These are phyloP conservation scores for Rhopalosiphum padi DNA, from an alignment of 1,140 invertebrate species.

Conservation along the genomic window DNA sequence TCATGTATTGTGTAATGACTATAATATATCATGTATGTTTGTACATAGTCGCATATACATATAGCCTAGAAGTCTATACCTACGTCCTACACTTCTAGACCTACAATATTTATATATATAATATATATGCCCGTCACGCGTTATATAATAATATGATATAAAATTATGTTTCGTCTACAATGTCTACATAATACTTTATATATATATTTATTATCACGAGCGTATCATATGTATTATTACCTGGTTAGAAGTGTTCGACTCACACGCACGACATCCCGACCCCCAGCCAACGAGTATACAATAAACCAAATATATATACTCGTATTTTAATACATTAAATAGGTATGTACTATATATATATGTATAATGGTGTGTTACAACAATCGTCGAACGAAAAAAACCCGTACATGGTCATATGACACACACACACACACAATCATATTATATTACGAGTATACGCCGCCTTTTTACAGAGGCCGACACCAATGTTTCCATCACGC, in stretches of 20 bases:
- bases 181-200: not conserved
- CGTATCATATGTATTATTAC: not conserved
- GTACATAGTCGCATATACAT: not conserved
- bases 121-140: not conserved
- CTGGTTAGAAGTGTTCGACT: not conserved
- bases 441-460: not conserved
- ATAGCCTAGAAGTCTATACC: not conserved
- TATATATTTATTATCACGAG: not conserved
- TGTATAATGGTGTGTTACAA: not conserved
- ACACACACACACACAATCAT: not conserved
- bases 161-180: not conserved
- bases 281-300: not conserved
- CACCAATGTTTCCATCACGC: not conserved
- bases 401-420: slow-evolving; percentile 2
- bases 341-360: not conserved
- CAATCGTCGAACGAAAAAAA: not conserved
- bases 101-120: not conserved
- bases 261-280: not conserved
- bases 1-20: not conserved
- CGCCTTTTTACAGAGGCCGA: not conserved
- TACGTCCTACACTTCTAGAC: too few relatives aligned
- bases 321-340: not conserved
- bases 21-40: not conserved
- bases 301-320: not conserved
- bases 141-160: slow-evolving; percentile 6